A percentile compares a stretch with the other conserved stretches of the same genome.
phyloP scores from a whole-genome alignment of 2,888 invertebrate genomes.

The Arge pagana region DNA sequence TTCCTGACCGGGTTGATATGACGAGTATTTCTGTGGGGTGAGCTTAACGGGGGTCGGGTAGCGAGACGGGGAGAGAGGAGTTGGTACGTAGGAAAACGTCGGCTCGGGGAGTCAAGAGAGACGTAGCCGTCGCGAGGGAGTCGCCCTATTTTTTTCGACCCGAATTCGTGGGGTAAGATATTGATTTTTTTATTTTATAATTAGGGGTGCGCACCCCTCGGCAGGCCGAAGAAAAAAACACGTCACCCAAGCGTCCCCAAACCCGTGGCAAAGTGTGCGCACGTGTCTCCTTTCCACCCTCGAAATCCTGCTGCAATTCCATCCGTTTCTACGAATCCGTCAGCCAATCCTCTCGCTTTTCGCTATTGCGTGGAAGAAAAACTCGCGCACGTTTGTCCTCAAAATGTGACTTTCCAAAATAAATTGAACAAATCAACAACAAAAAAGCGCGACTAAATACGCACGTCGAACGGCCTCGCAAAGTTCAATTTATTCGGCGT shows the following conservation, averaged over 20 bases:
- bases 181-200: conserved; percentile 59
- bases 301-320: conserved; percentile 21
- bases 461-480: neutral
- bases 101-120: conserved; percentile 23
- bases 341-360: neutral
- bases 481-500: conserved; percentile 5
- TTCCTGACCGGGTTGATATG: too few relatives aligned
- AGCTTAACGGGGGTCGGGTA: too few relatives aligned
- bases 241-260: conserved; percentile 43
- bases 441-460: neutral
- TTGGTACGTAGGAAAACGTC: conserved; percentile 20
- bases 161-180: conserved; percentile 51
- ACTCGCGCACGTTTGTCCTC: too few relatives aligned
- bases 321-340: conserved; percentile 8
- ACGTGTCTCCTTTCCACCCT: conserved; percentile 29
- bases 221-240: conserved; percentile 56
- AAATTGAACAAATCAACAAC: too few relatives aligned
- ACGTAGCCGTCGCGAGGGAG: conserved; percentile 24
- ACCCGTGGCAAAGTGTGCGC: conserved; percentile 12
- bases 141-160: conserved; percentile 30
- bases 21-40: too few relatives aligned
- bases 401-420: too few relatives aligned
- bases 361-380: too few relatives aligned
- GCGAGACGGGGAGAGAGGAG: conserved; percentile 37
- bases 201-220: conserved; percentile 56